Conservation (phyloP, 2,113 vertebrate species). For the Galbula dea region DNA sequence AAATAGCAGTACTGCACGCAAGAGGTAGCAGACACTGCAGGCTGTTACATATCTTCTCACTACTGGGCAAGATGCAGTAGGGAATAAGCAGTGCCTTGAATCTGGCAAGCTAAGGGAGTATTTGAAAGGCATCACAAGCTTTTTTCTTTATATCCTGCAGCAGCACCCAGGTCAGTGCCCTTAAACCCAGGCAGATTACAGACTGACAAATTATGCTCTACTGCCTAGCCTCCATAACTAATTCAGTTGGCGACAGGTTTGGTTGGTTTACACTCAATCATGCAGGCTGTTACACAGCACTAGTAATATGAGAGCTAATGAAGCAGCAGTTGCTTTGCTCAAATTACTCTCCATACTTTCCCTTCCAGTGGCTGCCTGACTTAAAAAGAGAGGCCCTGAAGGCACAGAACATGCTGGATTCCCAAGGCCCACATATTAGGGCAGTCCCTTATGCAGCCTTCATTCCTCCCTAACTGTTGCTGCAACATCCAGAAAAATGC, state of each 20-base stretch:
- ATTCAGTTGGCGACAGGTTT: neutral
- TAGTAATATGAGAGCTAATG: conserved; percentile 11
- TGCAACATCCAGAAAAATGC: neutral
- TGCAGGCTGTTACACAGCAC: neutral
- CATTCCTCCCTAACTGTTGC: neutral
- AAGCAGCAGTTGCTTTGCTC: conserved; percentile 35
- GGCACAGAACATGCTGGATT: neutral
- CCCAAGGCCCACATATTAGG: neutral
- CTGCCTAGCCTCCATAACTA: neutral
- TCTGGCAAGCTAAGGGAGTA: neutral
- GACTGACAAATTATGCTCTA: neutral
- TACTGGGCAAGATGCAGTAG: neutral
- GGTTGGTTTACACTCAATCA: conserved; percentile 11
- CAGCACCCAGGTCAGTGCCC: neutral
- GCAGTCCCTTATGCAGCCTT: neutral
- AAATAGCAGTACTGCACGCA: neutral
- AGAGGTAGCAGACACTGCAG: neutral
- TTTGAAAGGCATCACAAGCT: neutral
- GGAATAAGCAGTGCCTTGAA: neutral
- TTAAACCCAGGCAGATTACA: neutral
- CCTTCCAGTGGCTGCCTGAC: neutral
- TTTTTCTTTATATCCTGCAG: neutral
- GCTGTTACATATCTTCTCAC: neutral
- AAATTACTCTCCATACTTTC: conserved; percentile 26
- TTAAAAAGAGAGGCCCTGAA: conserved; percentile 28